These are phyloP conservation scores for Agrochola lychnidis DNA, from an alignment of 2,888 invertebrate genomes.

Conservation along the genomic window DNA sequence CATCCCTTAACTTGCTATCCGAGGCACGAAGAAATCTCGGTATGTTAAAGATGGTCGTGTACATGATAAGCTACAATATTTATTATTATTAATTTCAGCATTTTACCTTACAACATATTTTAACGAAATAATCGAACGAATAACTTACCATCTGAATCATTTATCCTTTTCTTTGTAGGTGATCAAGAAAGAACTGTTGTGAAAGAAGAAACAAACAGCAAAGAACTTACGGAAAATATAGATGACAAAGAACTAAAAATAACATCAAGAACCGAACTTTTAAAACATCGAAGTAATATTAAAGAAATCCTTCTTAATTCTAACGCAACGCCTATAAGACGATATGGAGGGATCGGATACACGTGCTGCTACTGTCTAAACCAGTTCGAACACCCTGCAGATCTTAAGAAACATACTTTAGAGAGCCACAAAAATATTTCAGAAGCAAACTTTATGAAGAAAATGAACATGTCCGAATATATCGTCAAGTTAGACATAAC, in stretches of 20 bases:
- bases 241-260: slow-evolving; percentile 39
- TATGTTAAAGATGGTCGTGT: not conserved
- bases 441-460: slow-evolving; percentile 70
- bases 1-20: not conserved
- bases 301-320: slow-evolving; percentile 71
- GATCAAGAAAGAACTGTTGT: slow-evolving; percentile 30
- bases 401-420: slow-evolving; percentile 74
- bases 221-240: not conserved
- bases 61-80: not conserved
- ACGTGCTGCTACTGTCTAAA: slow-evolving; percentile 74
- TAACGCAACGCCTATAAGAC: slow-evolving; percentile 79
- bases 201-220: slow-evolving; percentile 12
- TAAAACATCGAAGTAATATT: slow-evolving; percentile 75
- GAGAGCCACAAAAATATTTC: slow-evolving; percentile 65
- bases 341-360: slow-evolving; percentile 73
- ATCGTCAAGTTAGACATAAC: slow-evolving; percentile 78
- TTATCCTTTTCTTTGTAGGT: slow-evolving; percentile 68
- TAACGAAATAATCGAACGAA: not conserved
- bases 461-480: slow-evolving; percentile 71
- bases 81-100: not conserved
- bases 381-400: slow-evolving; percentile 68
- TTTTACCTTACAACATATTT: not conserved
- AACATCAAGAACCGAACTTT: slow-evolving; percentile 64
- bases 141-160: slow-evolving; percentile 18
- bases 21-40: not conserved